Evolutionary conservation across 2,888 invertebrate genomes (phyloP).

Genomic region (Pandemis heparana): DNA sequence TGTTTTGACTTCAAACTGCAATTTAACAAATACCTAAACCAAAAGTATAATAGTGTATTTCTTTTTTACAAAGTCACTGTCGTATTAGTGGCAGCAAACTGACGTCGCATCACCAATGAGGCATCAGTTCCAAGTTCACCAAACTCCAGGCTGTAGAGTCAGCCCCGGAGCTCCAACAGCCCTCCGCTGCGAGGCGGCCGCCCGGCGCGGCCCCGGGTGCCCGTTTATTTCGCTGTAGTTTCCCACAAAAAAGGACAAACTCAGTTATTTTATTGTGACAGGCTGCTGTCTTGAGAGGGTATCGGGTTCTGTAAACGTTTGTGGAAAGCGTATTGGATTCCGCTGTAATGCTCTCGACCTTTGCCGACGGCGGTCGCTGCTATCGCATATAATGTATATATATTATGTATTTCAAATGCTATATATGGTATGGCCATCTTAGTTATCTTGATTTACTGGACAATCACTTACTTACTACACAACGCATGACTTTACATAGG

Average conservation of each 20-base stretch:
- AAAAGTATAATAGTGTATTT: too few relatives aligned
- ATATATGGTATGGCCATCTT: too few relatives aligned
- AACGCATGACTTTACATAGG: too few relatives aligned
- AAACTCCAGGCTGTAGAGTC: not conserved
- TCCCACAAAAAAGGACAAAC: constrained; percentile 22
- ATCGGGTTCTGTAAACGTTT: constrained; percentile 16
- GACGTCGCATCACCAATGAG: not conserved
- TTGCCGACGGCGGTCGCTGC: not conserved
- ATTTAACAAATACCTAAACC: too few relatives aligned
- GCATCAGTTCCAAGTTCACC: not conserved
- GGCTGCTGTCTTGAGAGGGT: constrained; percentile 26
- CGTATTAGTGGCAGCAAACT: not conserved
- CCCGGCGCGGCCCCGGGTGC: not conserved
- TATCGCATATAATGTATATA: not conserved
- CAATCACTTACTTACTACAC: too few relatives aligned
- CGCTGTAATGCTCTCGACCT: constrained; percentile 4
- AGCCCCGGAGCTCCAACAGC: too few relatives aligned
- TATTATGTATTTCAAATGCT: too few relatives aligned
- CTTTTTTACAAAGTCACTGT: not conserved
- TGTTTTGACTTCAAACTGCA: too few relatives aligned
- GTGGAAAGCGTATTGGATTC: constrained; percentile 3
- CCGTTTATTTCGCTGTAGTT: constrained; percentile 6
- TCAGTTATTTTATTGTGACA: constrained; percentile 38
- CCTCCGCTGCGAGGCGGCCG: too few relatives aligned
- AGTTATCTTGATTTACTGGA: too few relatives aligned